Conservation (phyloP, 2,113 vertebrate genomes). For the Charadrius vociferus region DNA sequence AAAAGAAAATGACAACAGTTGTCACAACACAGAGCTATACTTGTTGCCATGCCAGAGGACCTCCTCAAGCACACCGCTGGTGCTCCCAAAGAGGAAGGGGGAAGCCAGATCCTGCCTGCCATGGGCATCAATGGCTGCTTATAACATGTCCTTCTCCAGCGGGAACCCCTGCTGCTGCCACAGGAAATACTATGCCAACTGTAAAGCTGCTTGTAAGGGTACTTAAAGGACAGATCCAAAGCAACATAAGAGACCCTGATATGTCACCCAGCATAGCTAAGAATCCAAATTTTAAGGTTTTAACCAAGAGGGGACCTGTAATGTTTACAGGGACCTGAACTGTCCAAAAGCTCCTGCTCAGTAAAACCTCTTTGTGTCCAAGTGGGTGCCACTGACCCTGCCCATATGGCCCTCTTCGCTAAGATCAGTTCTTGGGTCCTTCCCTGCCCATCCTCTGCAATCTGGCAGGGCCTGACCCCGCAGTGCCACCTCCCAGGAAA, state of each 20-base stretch:
- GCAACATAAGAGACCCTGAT: neutral
- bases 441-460: neutral
- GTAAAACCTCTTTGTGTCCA: neutral
- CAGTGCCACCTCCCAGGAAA: neutral
- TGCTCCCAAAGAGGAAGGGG: neutral
- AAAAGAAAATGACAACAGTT: neutral
- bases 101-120: neutral
- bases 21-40: neutral
- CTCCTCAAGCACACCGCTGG: rapidly evolving
- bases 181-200: neutral
- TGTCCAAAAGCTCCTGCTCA: neutral
- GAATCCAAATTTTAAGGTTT: neutral
- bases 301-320: neutral
- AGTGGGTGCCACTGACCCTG: neutral
- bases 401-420: neutral
- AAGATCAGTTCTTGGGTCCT: too few species aligned
- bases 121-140: neutral
- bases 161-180: neutral
- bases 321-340: neutral
- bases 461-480: neutral
- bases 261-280: neutral
- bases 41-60: neutral
- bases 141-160: neutral
- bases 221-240: neutral
- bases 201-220: neutral